Conservation (phyloP, 2,113 vertebrate species). For the Tyto alba region DNA sequence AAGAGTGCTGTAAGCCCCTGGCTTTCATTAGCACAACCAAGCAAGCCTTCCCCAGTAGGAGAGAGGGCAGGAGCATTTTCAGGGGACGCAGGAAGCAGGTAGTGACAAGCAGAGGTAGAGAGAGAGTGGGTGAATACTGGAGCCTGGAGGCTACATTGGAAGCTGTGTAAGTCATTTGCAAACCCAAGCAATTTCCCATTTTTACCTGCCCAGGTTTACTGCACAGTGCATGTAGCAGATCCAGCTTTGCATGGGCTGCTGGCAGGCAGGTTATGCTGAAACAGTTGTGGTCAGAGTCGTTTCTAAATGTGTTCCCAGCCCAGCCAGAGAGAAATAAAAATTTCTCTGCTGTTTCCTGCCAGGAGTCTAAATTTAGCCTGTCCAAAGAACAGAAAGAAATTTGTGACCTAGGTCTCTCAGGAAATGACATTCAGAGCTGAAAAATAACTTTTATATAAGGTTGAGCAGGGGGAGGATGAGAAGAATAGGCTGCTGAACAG, state of each 20-base stretch:
- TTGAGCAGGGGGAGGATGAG: not conserved
- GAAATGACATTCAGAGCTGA: slow-evolving; percentile 18
- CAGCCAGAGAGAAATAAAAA: slow-evolving; percentile 6
- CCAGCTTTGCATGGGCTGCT: not conserved
- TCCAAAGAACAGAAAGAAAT: slow-evolving; percentile 39
- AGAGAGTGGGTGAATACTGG: not conserved
- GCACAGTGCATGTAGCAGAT: not conserved
- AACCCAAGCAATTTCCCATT: not conserved
- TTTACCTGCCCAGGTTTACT: not conserved
- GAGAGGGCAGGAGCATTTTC: not conserved
- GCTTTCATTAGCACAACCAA: not conserved
- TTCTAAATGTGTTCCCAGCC: not conserved
- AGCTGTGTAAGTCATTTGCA: not conserved
- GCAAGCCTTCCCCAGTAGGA: not conserved
- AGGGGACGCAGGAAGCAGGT: not conserved
- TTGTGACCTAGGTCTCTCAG: slow-evolving; percentile 16
- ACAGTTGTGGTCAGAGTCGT: not conserved
- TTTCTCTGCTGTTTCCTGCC: slow-evolving; percentile 16
- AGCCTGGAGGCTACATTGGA: not conserved
- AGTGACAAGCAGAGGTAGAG: not conserved
- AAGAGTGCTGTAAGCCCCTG: not conserved
- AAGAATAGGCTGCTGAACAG: not conserved
- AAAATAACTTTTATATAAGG: slow-evolving; percentile 13
- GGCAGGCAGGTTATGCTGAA: not conserved
- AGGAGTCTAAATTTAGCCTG: slow-evolving; percentile 40